Percentiles rank a stretch among this genome's conserved stretches.
Conservation (phyloP, 1,140 invertebrate genomes). For the Lanistes nyassanus region DNA sequence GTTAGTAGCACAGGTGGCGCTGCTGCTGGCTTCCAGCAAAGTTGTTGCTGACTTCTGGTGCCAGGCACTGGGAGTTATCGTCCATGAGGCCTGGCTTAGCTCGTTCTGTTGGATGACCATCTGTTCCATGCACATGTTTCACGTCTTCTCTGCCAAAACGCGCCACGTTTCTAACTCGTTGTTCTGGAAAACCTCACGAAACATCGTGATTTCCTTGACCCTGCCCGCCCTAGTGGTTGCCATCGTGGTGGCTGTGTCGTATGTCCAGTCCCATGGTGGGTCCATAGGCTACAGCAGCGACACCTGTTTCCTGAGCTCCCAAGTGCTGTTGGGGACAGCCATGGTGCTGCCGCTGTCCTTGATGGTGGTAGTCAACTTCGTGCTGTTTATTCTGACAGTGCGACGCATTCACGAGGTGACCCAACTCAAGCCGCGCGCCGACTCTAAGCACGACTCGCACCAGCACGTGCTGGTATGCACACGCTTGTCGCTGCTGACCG, state of each 20-base stretch:
- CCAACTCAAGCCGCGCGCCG: neutral
- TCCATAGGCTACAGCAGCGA: conserved; percentile 26
- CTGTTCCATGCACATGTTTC: no score
- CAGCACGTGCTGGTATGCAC: conserved; percentile 30
- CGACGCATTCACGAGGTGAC: conserved; percentile 19
- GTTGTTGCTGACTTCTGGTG: neutral
- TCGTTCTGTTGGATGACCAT: no score
- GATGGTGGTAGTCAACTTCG: conserved; percentile 27
- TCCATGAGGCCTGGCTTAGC: no score
- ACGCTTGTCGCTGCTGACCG: conserved; percentile 64
- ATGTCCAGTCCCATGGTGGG: neutral
- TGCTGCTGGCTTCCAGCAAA: conserved; percentile 15
- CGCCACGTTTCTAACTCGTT: neutral
- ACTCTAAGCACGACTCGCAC: neutral
- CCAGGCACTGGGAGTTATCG: no score
- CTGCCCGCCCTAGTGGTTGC: neutral
- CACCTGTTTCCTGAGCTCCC: conserved; percentile 31
- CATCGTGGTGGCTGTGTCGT: neutral
- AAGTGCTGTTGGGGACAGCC: conserved; percentile 13
- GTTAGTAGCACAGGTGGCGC: conserved; percentile 12
- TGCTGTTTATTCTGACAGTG: conserved; percentile 32
- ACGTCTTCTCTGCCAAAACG: no score
- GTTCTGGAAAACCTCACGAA: neutral
- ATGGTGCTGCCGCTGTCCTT: conserved; percentile 24
- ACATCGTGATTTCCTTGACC: neutral